Conservation (phyloP, 2,113 vertebrate genomes). For the Zosterops borbonicus region DNA sequence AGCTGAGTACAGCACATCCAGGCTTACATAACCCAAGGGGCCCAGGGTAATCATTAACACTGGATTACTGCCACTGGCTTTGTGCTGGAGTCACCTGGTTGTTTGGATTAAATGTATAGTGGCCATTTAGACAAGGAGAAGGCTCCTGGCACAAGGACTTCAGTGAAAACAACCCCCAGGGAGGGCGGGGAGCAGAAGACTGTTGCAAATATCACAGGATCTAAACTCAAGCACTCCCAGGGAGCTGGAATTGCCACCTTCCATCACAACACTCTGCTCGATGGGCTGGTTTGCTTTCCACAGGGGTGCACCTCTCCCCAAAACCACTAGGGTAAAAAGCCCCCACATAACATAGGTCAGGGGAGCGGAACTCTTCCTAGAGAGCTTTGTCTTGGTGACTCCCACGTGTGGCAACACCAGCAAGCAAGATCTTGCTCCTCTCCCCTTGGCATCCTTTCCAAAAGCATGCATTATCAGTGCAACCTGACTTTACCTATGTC, state of each 20-base stretch:
- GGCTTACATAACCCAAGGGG: conserved; percentile 60
- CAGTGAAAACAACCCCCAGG: background rate
- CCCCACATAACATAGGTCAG: background rate
- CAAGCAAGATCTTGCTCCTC: background rate
- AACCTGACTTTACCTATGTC: background rate
- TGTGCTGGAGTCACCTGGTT: conserved; percentile 65
- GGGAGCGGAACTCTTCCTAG: background rate
- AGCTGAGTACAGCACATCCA: background rate
- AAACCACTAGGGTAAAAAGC: background rate
- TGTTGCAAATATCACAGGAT: background rate
- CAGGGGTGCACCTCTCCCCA: background rate
- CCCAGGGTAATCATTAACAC: conserved; percentile 66
- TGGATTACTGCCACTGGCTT: conserved; percentile 27
- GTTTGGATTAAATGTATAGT: conserved; percentile 58
- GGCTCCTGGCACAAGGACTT: background rate
- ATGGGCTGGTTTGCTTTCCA: background rate
- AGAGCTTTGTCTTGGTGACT: background rate
- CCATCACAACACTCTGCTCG: background rate
- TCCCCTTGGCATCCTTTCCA: background rate
- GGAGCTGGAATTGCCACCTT: background rate
- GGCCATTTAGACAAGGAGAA: conserved; percentile 3
- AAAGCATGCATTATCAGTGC: background rate
- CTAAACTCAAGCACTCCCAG: background rate
- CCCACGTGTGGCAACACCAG: background rate
- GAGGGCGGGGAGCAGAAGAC: background rate